phyloP scores from a whole-genome alignment of 2,113 vertebrate species.

The Pampusana beccarii region DNA sequence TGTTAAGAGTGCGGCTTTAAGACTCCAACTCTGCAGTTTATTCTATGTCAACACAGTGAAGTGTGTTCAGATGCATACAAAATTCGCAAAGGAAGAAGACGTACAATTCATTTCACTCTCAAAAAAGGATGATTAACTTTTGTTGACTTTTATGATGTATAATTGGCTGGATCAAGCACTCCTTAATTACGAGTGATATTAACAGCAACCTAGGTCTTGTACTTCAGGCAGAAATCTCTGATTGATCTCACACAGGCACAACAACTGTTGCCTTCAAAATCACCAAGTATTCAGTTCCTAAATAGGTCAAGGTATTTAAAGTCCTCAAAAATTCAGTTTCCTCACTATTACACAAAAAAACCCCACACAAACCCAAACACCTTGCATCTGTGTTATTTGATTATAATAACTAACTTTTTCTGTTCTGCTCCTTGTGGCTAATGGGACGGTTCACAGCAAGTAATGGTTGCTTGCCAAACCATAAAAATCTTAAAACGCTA shows the following conservation, averaged over 20 bases:
- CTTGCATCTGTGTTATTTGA: background rate
- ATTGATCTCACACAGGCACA: conserved; percentile 51
- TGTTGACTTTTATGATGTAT: background rate
- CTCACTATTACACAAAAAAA: background rate
- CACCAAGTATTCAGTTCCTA: background rate
- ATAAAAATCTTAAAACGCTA: background rate
- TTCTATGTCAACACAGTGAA: background rate
- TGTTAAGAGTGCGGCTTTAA: background rate
- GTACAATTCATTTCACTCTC: background rate
- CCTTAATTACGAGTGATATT: background rate
- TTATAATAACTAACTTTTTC: background rate
- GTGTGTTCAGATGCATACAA: background rate
- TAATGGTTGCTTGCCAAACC: background rate
- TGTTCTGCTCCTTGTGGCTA: background rate
- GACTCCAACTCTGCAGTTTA: background rate
- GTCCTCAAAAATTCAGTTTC: background rate
- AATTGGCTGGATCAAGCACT: background rate
- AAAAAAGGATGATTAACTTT: background rate
- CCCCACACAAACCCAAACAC: too few relatives aligned
- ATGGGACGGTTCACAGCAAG: background rate
- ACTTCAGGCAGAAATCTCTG: conserved; percentile 40
- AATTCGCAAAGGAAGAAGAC: background rate
- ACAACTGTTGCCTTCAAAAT: conserved; percentile 46
- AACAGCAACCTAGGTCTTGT: background rate
- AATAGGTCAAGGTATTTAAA: conserved; percentile 49